Base-by-base conservation (phyloP, 1,140 invertebrate genomes). In the Bursaphelenchus mucronatus region DNA sequence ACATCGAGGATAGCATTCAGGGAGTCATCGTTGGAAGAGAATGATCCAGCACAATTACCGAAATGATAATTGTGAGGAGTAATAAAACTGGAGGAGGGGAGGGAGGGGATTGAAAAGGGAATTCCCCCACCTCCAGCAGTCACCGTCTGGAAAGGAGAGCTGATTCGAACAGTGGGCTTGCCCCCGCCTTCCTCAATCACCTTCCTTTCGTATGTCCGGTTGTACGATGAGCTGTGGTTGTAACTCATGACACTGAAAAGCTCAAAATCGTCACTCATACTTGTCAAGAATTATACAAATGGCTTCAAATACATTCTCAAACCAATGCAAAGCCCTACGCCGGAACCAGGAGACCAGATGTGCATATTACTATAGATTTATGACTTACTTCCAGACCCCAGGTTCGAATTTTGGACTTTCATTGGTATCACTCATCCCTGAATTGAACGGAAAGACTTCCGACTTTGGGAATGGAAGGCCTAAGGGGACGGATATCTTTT, bases 11-110 rank as follows among this genome's bases (percentile, higher is more conserved):
- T 54, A 0, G 44, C 71, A 39, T 64, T 58, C 13, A 73, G 41
- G 52, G 13, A 40, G 51, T 72, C 70, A 62, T 72, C 70, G 19
- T 52, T 61, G 6, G 61, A 63, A 6, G 62, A 61, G 47, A 74
- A 72, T 3, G 69, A 73, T 13, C 70, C 70, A 47, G 62, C 57
- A 65, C 65, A 44, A 59, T 74, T 46, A 7, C 70, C 70, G 45
- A 72, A 72, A n/a, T 72, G 70, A 47, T 72, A 72, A 52, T 72
- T 72, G 58, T 72, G 71, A 19, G 70, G 70, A 41, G 71, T 57
- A n/a, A 68, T 61, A n/a, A 73, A 73, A n/a, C 49, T 61, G 8
- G 61, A 74, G 0, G 52, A 56, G 17, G 61, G 59, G 13, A 55
- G n/a, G 19, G 19, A 15, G 41, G 13, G 13, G 21, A 45, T n/a